A percentile compares a stretch with the other conserved stretches of the same genome.
Conservation (phyloP, 2,113 vertebrate species). For the Silurus glanis region DNA sequence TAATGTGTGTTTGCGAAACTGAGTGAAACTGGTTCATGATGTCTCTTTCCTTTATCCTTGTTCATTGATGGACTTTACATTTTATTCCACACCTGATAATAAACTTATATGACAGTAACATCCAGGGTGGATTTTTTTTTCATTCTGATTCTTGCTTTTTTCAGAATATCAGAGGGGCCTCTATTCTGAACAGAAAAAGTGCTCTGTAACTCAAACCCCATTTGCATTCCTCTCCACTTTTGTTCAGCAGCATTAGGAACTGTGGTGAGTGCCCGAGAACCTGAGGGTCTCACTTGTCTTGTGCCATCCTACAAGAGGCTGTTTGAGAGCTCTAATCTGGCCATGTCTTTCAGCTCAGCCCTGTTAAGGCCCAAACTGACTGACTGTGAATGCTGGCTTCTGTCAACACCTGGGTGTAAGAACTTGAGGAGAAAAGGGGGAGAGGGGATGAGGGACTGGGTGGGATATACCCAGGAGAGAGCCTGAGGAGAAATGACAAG, state of each 20-base stretch:
- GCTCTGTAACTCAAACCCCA: slow-evolving; percentile 65
- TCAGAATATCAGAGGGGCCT: slow-evolving; percentile 43
- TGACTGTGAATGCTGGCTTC: slow-evolving; percentile 73
- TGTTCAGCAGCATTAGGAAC: slow-evolving; percentile 64
- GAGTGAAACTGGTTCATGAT: neutral
- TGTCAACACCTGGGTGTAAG: slow-evolving; percentile 74
- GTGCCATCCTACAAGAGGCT: slow-evolving; percentile 69
- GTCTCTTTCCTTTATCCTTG: neutral
- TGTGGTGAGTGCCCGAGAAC: slow-evolving; percentile 50
- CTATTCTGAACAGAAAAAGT: slow-evolving; percentile 56
- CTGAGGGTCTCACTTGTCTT: slow-evolving; percentile 65
- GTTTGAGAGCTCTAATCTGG: slow-evolving; percentile 75
- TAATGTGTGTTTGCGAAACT: neutral
- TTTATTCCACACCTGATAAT: slow-evolving; percentile 17
- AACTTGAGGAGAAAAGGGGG: slow-evolving; percentile 51
- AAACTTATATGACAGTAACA: neutral
- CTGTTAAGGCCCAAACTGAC: slow-evolving; percentile 73
- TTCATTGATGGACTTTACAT: neutral
- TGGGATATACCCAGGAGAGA: slow-evolving; percentile 45
- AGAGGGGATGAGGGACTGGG: slow-evolving; percentile 50
- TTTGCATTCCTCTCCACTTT: slow-evolving; percentile 69
- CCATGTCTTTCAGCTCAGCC: slow-evolving; percentile 77
- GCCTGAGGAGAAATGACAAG: slow-evolving; percentile 40
- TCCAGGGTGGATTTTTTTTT: neutral
- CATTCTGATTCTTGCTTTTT: neutral